Evolutionary conservation across 2,888 invertebrate species (phyloP), one percentile per base, ranked within the genome.

Genomic region (Lasius platythorax): DNA sequence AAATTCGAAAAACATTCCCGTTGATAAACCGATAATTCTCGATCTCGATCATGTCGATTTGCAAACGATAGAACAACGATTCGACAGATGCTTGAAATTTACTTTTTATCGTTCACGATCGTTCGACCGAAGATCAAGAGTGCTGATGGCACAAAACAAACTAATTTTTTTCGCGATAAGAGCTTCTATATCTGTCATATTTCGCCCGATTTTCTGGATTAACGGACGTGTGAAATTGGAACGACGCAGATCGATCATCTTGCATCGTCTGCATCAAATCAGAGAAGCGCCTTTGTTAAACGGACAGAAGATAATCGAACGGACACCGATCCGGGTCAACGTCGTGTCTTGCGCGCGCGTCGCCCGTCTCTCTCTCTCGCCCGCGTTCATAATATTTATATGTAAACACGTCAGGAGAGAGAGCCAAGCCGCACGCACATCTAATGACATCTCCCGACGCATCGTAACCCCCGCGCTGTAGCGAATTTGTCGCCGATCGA

Each of bases 401-500:
- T 72, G 18, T 79, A 79, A 70, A 61, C 68, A 78, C 12, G 56
- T 33, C 12, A 37, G 43, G 30, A 70, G 33, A 46, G 18, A 76
- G 53, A 70, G 23, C 12, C n/a, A 30, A 30, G 15, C 4, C 37
- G n/a, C 56, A 79, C 58, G 56, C 70, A 78, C 58, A 2, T 53
- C 53, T 79, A 79, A 79, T 79, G 78, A 78, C 78, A 79, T 79
- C 58, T 79, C 72, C 70, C 72, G 23, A 70, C 79, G 56, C 56
- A 43, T 68, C 68, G 72, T 33, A 72, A 79, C 58, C 70, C 53
- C 58, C 72, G 79, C 72, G 79, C 79, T 72, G 79, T 18, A 43
- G 61, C 61, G 43, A 5, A 46, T 61, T 79, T 61, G 76, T 33
- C 66, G 53, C 53, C 8, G 53, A 53, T 53, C 53, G n/a, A n/a